These are phyloP conservation scores for Campylomormyrus numenius DNA, from an alignment of 2,113 vertebrate genomes.

Conservation along the genomic window DNA sequence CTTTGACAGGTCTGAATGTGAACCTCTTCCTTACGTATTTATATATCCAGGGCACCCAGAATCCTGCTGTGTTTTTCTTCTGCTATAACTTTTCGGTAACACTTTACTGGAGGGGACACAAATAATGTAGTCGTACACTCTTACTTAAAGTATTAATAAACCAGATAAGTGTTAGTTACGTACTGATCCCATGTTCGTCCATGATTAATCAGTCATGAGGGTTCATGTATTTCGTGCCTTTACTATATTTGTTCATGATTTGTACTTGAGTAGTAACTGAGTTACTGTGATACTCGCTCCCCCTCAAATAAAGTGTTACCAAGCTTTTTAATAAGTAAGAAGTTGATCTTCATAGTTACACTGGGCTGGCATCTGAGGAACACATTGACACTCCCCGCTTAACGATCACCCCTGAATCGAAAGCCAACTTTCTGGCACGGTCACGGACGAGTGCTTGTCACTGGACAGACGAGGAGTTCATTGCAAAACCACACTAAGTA, in stretches of 20 bases:
- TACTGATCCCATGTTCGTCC: not conserved
- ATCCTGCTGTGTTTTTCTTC: not conserved
- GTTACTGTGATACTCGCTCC: not conserved
- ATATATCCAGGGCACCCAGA: not conserved
- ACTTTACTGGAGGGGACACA: not conserved
- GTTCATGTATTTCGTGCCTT: not conserved
- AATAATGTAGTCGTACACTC: not conserved
- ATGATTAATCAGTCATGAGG: not conserved
- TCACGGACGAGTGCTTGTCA: conserved; percentile 47
- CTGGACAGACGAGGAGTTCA: conserved; percentile 29
- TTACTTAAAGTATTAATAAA: not conserved
- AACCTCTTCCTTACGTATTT: not conserved
- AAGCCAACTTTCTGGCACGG: not conserved
- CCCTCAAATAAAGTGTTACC: not conserved
- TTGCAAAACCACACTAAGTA: conserved; percentile 17
- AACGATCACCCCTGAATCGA: not conserved
- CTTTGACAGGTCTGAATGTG: not conserved
- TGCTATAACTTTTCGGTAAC: not conserved
- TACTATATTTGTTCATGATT: not conserved
- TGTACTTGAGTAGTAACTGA: not conserved
- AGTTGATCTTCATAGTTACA: not conserved
- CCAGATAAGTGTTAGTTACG: not conserved
- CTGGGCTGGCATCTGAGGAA: not conserved
- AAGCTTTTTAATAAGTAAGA: not conserved
- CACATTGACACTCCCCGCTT: conserved; percentile 26